phyloP scores from a whole-genome alignment of 2,113 vertebrate species.

The Eulemur macaco region DNA sequence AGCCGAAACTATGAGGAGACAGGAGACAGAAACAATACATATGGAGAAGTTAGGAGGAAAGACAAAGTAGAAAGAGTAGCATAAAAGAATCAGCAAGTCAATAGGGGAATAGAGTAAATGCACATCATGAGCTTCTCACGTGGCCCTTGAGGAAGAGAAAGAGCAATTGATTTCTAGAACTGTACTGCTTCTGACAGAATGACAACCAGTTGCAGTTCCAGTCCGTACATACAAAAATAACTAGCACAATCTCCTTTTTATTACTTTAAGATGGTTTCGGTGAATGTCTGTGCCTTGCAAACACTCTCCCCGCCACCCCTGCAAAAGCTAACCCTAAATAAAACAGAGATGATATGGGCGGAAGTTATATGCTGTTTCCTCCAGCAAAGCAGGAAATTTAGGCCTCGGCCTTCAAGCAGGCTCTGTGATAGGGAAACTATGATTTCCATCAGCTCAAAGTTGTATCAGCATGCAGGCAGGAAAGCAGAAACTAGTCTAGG shows the following conservation, averaged over 20 bases:
- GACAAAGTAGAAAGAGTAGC: neutral
- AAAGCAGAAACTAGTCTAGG: neutral
- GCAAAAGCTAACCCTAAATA: neutral
- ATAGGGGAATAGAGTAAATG: neutral
- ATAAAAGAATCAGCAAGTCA: neutral
- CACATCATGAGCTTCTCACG: neutral
- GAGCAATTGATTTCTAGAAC: neutral
- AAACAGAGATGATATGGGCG: neutral
- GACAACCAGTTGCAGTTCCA: neutral
- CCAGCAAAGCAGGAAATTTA: neutral
- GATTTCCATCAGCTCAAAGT: neutral
- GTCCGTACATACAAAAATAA: neutral
- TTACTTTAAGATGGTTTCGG: neutral
- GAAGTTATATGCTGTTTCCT: neutral
- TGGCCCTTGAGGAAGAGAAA: neutral
- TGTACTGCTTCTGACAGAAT: neutral
- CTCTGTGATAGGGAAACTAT: neutral
- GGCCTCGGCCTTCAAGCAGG: neutral
- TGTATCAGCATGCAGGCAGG: neutral
- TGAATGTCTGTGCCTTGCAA: neutral
- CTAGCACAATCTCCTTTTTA: neutral
- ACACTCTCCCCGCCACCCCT: rapidly evolving
- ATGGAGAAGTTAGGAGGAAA: neutral
- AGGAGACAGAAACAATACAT: neutral
- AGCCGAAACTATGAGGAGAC: neutral